Evolutionary conservation across 2,888 invertebrate species (phyloP).

Genomic region (Nephrotoma flavescens): DNA sequence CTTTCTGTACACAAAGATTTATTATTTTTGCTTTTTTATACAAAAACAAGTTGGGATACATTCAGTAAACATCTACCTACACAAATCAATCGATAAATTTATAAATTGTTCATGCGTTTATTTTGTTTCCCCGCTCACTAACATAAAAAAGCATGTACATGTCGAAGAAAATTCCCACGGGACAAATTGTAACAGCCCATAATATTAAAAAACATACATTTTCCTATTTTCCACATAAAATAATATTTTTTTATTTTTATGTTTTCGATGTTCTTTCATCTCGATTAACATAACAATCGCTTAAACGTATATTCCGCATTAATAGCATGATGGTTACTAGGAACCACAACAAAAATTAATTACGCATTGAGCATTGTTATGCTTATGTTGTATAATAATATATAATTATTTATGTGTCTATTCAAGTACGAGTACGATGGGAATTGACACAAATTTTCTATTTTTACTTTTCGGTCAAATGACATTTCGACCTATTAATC

Average conservation of each 20-base stretch:
- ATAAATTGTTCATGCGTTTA: not conserved
- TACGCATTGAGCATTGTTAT: not conserved
- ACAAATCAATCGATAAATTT: not conserved
- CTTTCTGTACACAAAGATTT: too few species aligned
- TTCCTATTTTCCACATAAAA: not conserved
- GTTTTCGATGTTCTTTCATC: not conserved
- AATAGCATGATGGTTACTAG: not conserved
- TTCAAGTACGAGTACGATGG: not conserved
- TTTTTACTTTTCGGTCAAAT: not conserved
- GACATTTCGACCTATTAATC: not conserved
- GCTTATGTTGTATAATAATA: not conserved
- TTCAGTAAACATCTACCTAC: not conserved
- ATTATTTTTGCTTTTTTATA: too few species aligned
- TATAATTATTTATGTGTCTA: not conserved
- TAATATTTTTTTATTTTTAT: not conserved
- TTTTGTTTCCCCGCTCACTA: not conserved
- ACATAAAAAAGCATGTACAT: not conserved
- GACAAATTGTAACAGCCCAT: not conserved
- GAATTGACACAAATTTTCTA: not conserved
- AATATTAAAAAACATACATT: not conserved
- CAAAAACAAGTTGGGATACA: too few species aligned
- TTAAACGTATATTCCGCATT: not conserved
- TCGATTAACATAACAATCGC: not conserved
- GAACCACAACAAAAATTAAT: not conserved
- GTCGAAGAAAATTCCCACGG: not conserved